Evolutionary conservation across 2,113 vertebrate species (phyloP), one percentile per base, ranked within the genome.

Genomic region (Phoenicopterus ruber): DNA sequence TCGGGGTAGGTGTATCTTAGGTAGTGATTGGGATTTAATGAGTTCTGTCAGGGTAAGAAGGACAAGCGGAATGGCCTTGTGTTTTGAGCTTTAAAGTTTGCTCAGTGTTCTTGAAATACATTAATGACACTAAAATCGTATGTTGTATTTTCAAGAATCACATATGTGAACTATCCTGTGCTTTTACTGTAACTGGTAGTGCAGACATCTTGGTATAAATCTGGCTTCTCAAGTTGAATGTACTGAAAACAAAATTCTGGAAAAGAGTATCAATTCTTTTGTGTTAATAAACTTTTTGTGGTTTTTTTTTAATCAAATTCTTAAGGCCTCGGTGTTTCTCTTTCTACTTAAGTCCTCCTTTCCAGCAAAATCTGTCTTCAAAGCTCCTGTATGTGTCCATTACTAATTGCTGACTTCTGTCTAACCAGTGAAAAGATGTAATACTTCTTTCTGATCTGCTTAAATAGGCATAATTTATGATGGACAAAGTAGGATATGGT

Each of bases 401-500:
- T 90, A 52, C 47, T 93, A 82, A 72, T 76, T 61, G 9, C 62
- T 87, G 86, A 61, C 62, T 89, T 94, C 34, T 85, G 44, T 91
- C 70, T 85, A 85, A 72, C 65, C 22, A 82, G 29, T 80, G 71
- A 49, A 85, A 89, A 93, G 44, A 47, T 69, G 31, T 80, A 87
- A 89, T 91, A 87, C 54, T 76, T 84, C 70, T 76, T 87, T 90
- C 59, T 94, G 34, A 72, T 94, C 52, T 89, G 44, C 72, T 82
- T 94, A 80, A 87, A 65, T 21, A 82, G 61, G 17, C 59, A 13
- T 66, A 76, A 72, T 71, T 94, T 95, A 82, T 96, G 85, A 86
- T 84, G 50, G 29, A 79, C 70, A 85, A 80, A 82, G 52, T 91
- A 93, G 63, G 40, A 74, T 90, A 78, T 36, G 69, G 34, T 82